phyloP scores from a whole-genome alignment of 2,888 invertebrate species.

The Calliopum simillimum region DNA sequence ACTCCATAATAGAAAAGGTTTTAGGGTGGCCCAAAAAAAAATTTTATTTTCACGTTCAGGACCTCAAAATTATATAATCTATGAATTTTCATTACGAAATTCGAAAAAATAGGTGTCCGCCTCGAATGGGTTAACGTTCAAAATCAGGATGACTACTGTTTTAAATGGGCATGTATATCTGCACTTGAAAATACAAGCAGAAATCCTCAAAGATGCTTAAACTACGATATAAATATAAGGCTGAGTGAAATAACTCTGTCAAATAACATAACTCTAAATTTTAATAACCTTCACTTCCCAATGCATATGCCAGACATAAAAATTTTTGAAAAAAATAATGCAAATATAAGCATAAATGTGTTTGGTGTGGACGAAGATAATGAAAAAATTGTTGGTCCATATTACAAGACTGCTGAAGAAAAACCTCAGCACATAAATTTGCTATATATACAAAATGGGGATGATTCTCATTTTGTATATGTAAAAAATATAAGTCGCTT shows the following conservation, averaged over 20 bases:
- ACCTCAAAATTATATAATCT: too few relatives aligned
- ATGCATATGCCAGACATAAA: neutral
- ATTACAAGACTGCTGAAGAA: neutral
- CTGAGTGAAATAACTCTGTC: too few relatives aligned
- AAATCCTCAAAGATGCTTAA: neutral
- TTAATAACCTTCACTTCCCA: neutral
- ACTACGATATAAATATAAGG: too few relatives aligned
- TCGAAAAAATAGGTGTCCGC: too few relatives aligned
- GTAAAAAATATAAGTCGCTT: neutral
- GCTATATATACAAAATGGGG: too few relatives aligned
- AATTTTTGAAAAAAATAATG: neutral
- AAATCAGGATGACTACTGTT: neutral
- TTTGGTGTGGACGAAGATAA: neutral
- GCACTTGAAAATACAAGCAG: neutral
- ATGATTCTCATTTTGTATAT: too few relatives aligned
- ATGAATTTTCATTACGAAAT: too few relatives aligned
- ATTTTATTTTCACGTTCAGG: too few relatives aligned
- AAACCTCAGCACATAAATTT: neutral
- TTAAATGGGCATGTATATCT: neutral
- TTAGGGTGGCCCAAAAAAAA: too few relatives aligned
- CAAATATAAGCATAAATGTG: too few relatives aligned
- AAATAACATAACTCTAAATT: slow-evolving; percentile 8
- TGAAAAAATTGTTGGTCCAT: neutral
- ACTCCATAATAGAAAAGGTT: too few relatives aligned
- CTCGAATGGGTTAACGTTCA: too few relatives aligned